phyloP scores from a whole-genome alignment of 1,140 invertebrate species.

The Limonius californicus region DNA sequence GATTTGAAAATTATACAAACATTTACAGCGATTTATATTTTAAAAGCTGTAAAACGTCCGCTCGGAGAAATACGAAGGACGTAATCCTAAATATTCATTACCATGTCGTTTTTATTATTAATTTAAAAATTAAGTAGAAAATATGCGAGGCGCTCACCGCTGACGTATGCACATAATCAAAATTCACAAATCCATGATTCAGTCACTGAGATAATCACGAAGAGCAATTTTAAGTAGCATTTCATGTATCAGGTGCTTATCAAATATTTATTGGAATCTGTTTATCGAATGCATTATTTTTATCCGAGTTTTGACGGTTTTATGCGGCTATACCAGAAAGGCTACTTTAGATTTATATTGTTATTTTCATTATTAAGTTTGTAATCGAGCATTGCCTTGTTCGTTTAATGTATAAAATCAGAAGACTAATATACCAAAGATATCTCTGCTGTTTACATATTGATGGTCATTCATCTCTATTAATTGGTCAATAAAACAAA shows the following conservation, averaged over 20 bases:
- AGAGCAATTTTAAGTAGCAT: slow-evolving; percentile 42
- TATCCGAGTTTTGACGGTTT: slow-evolving; percentile 39
- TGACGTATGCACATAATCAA: not conserved
- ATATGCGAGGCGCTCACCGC: not conserved
- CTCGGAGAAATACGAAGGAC: no score
- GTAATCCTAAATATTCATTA: not conserved
- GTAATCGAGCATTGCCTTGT: no score
- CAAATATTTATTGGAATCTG: slow-evolving; percentile 42
- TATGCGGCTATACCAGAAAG: slow-evolving; percentile 33
- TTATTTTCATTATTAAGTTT: not conserved
- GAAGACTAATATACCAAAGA: no score
- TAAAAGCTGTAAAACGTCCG: no score
- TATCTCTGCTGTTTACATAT: no score
- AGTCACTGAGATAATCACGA: slow-evolving; percentile 34
- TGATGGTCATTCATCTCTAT: no score
- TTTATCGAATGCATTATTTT: slow-evolving; percentile 42
- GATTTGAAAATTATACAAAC: no score
- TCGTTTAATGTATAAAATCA: no score
- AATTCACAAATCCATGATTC: slow-evolving; percentile 16
- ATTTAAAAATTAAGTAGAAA: not conserved
- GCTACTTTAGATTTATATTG: slow-evolving; percentile 32
- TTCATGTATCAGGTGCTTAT: slow-evolving; percentile 40
- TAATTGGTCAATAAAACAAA: no score
- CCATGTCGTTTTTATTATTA: not conserved
- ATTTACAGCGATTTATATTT: no score